Base-by-base conservation (phyloP, 2,797 vertebrate genomes). In the Masticophis lateralis region DNA sequence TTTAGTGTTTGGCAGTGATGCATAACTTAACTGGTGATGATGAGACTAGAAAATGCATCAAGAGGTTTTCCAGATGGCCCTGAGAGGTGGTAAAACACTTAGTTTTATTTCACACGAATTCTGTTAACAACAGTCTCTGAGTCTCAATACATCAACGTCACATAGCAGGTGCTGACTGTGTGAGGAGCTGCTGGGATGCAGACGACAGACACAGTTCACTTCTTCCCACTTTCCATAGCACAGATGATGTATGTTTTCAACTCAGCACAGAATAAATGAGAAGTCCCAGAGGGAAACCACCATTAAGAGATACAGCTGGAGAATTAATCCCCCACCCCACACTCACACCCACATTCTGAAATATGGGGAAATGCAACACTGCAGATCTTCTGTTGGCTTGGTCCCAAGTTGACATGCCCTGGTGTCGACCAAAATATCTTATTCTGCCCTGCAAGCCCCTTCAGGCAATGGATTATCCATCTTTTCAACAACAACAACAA, bases 31-130 rank as follows among this genome's bases (percentile, higher is more conserved):
- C 60, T 88, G 86, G 61, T 51, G 32, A 59, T 63, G 56, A 83
- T 61, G 92, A 91, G 59, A 47, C 10, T 32, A 25, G 43, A 57
- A 87, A 61, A 87, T 87, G 88, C 74, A 90, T 59, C 92, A 43
- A 59, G 57, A 83, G 69, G 43, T 86, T 57, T 92, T 37, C 91
- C 87, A 69, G 87, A 83, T 94, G 93, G 94, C 32, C 79, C 55
- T 61, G 56, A 88, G 88, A 55, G 66, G 59, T 63, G 8, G 25
- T 56, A 57, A 74, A 89, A 91, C 88, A 83, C 60, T 89, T 93
- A 88, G 66, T 90, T 90, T 91, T 43, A 86, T 92, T 92, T 90
- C 55, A 74, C 57, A 63, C 7, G 5, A 90, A 87, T 61, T 59
- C 91, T 55, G 57, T 63, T 89, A 91, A 43, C 90, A 83, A 89